These are phyloP conservation scores for Collichthys lucidus DNA, from an alignment of 2,113 vertebrate species.

Conservation along the genomic window DNA sequence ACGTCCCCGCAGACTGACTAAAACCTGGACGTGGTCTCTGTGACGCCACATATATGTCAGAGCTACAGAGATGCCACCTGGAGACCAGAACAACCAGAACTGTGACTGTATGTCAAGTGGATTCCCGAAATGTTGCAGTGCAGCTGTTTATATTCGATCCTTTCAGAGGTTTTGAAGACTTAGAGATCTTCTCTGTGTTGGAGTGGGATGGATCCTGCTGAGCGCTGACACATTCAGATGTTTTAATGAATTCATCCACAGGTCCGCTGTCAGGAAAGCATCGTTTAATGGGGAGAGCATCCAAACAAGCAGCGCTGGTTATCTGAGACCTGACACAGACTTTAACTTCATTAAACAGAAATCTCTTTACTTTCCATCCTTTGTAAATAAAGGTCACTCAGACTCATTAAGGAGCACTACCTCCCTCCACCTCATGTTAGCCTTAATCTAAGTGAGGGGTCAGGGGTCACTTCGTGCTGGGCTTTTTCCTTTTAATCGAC, in stretches of 20 bases:
- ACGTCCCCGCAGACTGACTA: too few species aligned
- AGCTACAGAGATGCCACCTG: too few species aligned
- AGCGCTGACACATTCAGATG: neutral
- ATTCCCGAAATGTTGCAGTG: neutral
- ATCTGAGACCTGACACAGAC: neutral
- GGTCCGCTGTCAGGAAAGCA: neutral
- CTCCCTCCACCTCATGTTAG: neutral
- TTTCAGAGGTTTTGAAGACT: neutral
- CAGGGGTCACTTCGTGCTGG: constrained; percentile 4
- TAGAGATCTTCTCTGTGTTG: neutral
- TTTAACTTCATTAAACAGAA: constrained; percentile 20
- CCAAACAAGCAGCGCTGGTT: neutral
- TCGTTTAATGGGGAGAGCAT: neutral
- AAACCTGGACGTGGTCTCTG: too few species aligned
- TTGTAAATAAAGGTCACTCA: constrained; percentile 16
- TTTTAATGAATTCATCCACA: constrained; percentile 8
- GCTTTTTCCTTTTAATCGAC: constrained; percentile 6
- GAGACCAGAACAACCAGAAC: too few species aligned
- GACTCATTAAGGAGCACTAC: constrained; percentile 9
- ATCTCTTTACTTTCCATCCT: neutral
- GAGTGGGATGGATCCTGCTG: neutral
- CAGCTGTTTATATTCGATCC: neutral
- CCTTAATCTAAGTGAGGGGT: neutral
- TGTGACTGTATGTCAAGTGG: neutral
- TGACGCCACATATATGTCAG: too few species aligned